Percentiles rank a stretch among this genome's conserved stretches.
Evolutionary conservation across 2,888 invertebrate species (phyloP).

Genomic region (Autographa gamma): DNA sequence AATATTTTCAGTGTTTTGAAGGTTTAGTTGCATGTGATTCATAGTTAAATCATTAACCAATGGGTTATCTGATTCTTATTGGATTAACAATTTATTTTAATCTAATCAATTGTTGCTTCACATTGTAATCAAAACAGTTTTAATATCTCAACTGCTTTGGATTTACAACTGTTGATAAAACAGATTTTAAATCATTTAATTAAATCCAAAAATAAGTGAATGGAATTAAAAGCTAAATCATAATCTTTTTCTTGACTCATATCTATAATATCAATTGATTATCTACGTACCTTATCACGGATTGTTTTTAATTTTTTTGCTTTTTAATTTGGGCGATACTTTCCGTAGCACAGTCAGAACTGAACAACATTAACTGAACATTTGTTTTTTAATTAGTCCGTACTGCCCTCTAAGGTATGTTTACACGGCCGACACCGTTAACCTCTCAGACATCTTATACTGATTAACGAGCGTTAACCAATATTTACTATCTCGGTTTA

Average conservation of each 20-base stretch:
- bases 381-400: constrained; percentile 4
- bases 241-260: background rate
- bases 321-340: background rate
- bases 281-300: constrained; percentile 26
- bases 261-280: background rate
- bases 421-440: constrained; percentile 46
- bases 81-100: background rate
- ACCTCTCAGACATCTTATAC: constrained; percentile 46
- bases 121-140: background rate
- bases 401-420: constrained; percentile 32
- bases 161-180: constrained; percentile 4
- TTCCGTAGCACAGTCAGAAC: constrained; percentile 1
- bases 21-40: background rate
- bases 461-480: constrained; percentile 56
- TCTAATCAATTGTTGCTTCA: background rate
- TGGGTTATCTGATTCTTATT: constrained; percentile 2
- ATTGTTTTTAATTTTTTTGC: background rate
- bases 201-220: background rate
- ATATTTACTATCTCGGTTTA: constrained; percentile 73
- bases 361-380: constrained; percentile 14
- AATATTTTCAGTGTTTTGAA: background rate
- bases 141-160: constrained; percentile 20
- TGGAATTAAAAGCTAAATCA: background rate
- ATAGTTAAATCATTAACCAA: background rate
- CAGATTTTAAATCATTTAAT: background rate